phyloP scores from a whole-genome alignment of 2,113 vertebrate species.

The Varanus salvator region DNA sequence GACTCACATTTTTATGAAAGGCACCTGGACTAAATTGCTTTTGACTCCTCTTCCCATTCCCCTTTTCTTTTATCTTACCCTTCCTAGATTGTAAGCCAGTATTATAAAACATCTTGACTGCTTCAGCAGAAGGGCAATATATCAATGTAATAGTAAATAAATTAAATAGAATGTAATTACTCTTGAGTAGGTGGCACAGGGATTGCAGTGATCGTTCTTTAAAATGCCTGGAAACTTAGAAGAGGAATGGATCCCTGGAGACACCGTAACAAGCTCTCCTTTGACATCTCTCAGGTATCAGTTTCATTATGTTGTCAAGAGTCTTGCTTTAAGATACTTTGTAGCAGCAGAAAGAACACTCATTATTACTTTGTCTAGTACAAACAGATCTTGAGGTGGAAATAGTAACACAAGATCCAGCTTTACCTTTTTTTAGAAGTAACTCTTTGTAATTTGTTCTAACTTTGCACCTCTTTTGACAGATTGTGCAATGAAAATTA shows the following conservation, averaged over 20 bases:
- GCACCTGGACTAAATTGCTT: neutral
- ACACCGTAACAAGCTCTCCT: neutral
- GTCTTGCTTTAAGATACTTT: neutral
- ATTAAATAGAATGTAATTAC: neutral
- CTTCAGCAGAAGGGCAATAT: neutral
- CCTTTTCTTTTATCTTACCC: neutral
- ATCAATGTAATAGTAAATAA: neutral
- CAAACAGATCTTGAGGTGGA: conserved; percentile 16
- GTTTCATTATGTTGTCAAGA: conserved; percentile 9
- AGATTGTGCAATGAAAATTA: conserved; percentile 29
- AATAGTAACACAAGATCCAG: neutral
- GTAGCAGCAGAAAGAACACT: neutral
- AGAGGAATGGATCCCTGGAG: neutral
- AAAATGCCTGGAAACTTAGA: neutral
- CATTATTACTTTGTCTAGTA: neutral
- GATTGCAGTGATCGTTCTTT: neutral
- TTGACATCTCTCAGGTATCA: neutral
- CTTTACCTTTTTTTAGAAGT: neutral
- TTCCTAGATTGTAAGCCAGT: neutral
- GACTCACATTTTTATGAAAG: no score
- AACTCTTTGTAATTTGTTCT: conserved; percentile 9
- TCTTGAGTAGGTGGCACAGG: neutral
- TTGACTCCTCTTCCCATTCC: neutral
- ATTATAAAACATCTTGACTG: neutral
- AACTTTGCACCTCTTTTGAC: neutral